A percentile compares a stretch with the other conserved stretches of the same genome.
Conservation (phyloP, 2,797 vertebrate genomes). For the Pseudocheirus occidentalis region DNA sequence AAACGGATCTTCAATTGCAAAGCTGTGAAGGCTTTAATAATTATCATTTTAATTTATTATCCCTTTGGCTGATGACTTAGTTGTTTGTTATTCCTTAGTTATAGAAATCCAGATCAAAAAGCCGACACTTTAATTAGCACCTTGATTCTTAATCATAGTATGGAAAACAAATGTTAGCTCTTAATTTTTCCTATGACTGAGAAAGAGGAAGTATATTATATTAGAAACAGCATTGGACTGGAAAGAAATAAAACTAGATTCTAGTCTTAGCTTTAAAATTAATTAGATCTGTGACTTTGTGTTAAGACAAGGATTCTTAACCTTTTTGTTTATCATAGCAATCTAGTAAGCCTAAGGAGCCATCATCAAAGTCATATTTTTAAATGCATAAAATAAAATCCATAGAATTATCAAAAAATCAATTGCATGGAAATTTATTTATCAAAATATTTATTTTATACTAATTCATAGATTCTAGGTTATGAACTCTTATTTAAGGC, state of each 20-base stretch:
- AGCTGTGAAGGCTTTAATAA: background rate
- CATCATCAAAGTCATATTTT: background rate
- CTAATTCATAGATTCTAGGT: background rate
- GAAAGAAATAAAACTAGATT: background rate
- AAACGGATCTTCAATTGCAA: background rate
- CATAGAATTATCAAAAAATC: background rate
- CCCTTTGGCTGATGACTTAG: conserved; percentile 1
- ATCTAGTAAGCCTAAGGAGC: background rate
- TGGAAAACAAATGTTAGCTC: background rate
- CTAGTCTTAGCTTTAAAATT: background rate
- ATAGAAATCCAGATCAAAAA: conserved; percentile 5
- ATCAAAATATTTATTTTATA: background rate
- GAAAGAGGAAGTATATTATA: background rate
- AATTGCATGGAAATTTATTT: background rate
- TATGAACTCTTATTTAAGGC: background rate
- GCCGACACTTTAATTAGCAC: background rate
- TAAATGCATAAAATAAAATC: background rate
- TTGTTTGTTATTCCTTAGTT: background rate
- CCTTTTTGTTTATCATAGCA: background rate
- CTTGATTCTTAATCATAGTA: background rate
- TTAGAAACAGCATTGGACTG: background rate
- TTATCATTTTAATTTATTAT: background rate
- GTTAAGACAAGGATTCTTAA: background rate
- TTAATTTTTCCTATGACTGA: background rate
- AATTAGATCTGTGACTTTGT: background rate